Base-by-base conservation (phyloP, 2,113 vertebrate genomes). In the Dermatemys mawii region DNA sequence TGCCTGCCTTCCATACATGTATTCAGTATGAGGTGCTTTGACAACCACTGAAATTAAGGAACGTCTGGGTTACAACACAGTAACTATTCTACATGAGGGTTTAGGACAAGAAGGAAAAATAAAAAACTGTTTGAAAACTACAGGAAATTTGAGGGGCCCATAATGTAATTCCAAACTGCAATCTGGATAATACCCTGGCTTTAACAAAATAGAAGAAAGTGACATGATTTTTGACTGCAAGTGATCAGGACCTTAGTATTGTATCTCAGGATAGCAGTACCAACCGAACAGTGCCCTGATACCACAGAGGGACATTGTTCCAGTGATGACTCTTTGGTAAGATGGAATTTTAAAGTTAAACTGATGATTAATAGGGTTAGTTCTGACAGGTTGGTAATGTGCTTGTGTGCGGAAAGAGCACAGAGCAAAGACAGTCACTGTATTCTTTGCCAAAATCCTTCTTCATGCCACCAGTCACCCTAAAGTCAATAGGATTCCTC, bases 51-150 rank as follows among this genome's bases (percentile, higher is more conserved):
- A 89, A 95, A 91, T 92, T 81, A 95, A 95, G 24, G 89, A 87
- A 35, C 86, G 81, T 95, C 86, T 94, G 95, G 87, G 92, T 92
- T 96, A 89, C 78, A 93, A 57, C 81, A 67, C 44, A 86, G 89
- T 86, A 75, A 84, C 41, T 75, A 67, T 88, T 95, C 88, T 90
- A 91, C 85, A 92, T 78, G 76, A 82, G 83, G 93, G 79, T 90
- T 93, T 97, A 81, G 91, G 91, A 93, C 86, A 90, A 93, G 93
- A 96, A 95, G 83, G 94, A 26, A 86, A 91, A 94, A 67, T 49
- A 19, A 92, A 19, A 87, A 89, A 89, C 84, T 87, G 29, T 95
- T 93, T 89, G 84, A 90, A 93, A 91, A 91, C 90, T 87, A 85
- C 1, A 76, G 94, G 92, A 80, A 84, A 70, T 96, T 95, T 92